Evolutionary conservation across 1,140 invertebrate species (phyloP).

Genomic region (Heliothis subflexa): DNA sequence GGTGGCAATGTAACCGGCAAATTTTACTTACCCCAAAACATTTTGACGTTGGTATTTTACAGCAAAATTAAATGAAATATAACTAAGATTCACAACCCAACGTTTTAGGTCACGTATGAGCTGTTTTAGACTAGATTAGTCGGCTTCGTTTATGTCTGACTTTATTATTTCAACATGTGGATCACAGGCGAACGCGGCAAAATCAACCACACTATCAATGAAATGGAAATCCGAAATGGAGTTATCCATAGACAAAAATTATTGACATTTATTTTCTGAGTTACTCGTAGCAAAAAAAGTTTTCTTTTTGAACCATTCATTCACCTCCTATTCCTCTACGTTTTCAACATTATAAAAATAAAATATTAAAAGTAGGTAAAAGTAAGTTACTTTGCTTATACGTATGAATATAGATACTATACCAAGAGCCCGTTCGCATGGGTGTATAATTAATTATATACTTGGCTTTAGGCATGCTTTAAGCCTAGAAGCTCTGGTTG

Average conservation of each 20-base stretch:
- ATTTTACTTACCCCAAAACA: constrained; percentile 82
- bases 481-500: too few relatives aligned
- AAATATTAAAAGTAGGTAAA: too few relatives aligned
- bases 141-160: background rate
- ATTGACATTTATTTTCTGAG: background rate
- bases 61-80: background rate
- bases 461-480: too few relatives aligned
- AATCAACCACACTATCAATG: constrained; percentile 23
- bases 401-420: too few relatives aligned
- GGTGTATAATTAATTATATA: too few relatives aligned
- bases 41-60: constrained; percentile 60
- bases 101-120: background rate
- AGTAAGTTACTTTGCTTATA: too few relatives aligned
- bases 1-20: constrained; percentile 60
- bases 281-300: too few relatives aligned
- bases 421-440: too few relatives aligned
- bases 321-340: too few relatives aligned
- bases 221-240: constrained; percentile 27
- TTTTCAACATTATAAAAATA: too few relatives aligned
- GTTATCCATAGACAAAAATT: constrained; percentile 32
- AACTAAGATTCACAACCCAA: constrained; percentile 6
- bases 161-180: constrained; percentile 32
- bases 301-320: too few relatives aligned
- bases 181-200: constrained; percentile 48
- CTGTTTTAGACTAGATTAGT: background rate